Evolutionary conservation across 2,113 vertebrate genomes (phyloP), one percentile per base, ranked within the genome.

Genomic region (Rhipidura dahli): DNA sequence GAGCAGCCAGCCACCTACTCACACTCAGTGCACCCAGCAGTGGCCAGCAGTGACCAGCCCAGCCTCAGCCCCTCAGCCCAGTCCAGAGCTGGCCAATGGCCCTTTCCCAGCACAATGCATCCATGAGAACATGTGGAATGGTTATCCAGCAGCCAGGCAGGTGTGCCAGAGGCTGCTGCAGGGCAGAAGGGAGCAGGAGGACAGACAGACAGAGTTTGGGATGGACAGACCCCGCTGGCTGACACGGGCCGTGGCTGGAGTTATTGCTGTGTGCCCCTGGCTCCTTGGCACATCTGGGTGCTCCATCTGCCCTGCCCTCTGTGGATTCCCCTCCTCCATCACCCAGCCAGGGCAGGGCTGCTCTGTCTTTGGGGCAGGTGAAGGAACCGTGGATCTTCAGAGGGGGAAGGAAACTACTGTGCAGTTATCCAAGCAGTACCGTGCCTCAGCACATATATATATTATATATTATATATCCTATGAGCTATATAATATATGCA

Each of bases 251-350:
- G 33, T 15, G 45, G 35, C 63, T 78, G 13, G 54, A 76, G 87
- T 96, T 97, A 97, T 96, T 97, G 96, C 97, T 97, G 60, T 82
- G 76, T 68, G 82, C 50, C 28, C 44, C 57, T 19, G 77, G 50
- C 83, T 86, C 51, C 69, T 54, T 5, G 63, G 54, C 7, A 3
- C 30, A 2, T 3, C 18, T 3, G 0, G 39, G 26, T 11, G 30
- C 8, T 59, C 57, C 31, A 26, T 24, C 31, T 56, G 45, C 27
- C 92, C 31, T 56, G 45, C 27, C 92, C 49, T 17, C 31, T n/a
- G 21, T 20, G 63, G 51, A 31, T 28, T 44, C 40, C 53, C 63
- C 37, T 65, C 71, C 64, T 64, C 1, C 63, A 40, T 49, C n/a
- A 26, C 44, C 68, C 60, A 69, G 54, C 31, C n/a, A 27, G 79